phyloP scores from a whole-genome alignment of 2,888 invertebrate species.

The Drosophila fungiperda region DNA sequence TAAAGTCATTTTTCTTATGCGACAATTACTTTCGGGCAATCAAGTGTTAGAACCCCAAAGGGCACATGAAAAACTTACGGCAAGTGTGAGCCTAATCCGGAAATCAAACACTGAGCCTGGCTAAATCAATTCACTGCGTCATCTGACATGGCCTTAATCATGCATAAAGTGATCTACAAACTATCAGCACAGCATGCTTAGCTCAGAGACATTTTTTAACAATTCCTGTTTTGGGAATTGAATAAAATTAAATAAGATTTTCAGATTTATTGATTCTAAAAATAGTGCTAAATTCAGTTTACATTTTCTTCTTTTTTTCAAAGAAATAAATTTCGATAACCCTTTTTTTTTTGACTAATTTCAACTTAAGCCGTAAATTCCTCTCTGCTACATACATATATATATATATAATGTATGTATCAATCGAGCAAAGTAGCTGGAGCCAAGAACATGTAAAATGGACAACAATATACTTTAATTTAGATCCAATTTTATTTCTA shows the following conservation, averaged over 20 bases:
- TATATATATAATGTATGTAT: neutral
- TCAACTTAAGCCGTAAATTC: neutral
- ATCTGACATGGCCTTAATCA: neutral
- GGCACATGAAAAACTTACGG: neutral
- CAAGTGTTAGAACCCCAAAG: conserved; percentile 7
- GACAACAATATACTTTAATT: conserved; percentile 21
- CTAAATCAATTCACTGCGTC: conserved; percentile 1
- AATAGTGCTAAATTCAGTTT: neutral
- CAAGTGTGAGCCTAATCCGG: neutral
- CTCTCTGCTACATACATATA: neutral
- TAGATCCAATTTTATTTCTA: conserved; percentile 41
- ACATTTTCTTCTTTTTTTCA: neutral
- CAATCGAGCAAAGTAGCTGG: neutral
- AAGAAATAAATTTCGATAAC: too few relatives aligned
- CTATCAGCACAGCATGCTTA: too few relatives aligned
- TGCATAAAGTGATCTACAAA: neutral
- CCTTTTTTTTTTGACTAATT: too few relatives aligned
- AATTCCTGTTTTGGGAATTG: neutral
- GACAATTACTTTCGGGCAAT: conserved; percentile 25
- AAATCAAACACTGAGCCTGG: neutral
- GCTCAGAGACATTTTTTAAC: neutral
- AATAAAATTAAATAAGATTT: neutral
- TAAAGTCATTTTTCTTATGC: conserved; percentile 18
- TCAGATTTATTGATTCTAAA: neutral
- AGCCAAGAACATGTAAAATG: neutral